Conservation (phyloP, 2,113 vertebrate genomes). For the Pelmatolapia mariae region DNA sequence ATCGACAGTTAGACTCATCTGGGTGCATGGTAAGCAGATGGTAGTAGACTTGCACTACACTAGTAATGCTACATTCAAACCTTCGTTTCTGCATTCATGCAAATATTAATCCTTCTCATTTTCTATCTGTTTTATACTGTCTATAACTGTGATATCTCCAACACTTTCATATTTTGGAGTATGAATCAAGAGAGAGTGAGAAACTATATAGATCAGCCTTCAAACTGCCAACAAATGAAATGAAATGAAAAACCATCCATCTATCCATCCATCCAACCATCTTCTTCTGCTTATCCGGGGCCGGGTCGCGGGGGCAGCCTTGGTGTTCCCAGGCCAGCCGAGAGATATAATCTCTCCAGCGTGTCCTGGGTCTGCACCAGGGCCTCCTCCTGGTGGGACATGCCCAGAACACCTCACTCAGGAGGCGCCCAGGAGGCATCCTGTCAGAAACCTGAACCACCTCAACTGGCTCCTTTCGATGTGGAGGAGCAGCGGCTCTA, state of each 20-base stretch:
- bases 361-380: background rate
- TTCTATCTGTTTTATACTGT: background rate
- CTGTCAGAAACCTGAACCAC: background rate
- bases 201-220: background rate
- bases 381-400: background rate
- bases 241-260: background rate
- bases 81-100: background rate
- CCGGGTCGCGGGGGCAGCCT: background rate
- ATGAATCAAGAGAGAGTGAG: background rate
- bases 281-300: background rate
- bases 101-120: background rate
- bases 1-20: slow-evolving; percentile 88
- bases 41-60: background rate
- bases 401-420: background rate
- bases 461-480: background rate
- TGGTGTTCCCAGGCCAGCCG: background rate
- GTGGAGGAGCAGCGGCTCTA: background rate
- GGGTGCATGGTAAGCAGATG: slow-evolving; percentile 87
- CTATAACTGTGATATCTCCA: background rate
- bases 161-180: background rate
- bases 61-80: background rate
- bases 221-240: background rate
- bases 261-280: background rate
- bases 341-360: background rate
- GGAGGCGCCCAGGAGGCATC: background rate